These are phyloP conservation scores for Caenorhabditis latens DNA, from an alignment of 1,140 invertebrate species.

Conservation along the genomic window DNA sequence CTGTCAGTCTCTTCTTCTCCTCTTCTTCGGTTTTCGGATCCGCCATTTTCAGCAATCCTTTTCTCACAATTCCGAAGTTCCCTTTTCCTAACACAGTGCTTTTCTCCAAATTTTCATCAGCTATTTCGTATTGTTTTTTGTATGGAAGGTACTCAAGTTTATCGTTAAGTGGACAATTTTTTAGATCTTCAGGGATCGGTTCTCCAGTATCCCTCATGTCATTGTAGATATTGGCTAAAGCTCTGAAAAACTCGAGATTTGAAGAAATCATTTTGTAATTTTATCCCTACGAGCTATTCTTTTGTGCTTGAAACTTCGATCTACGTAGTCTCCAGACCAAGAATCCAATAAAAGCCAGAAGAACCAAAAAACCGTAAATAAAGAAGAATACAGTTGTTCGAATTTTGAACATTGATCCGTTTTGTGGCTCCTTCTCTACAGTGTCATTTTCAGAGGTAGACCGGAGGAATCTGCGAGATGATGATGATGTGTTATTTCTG, in stretches of 20 bases:
- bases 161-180: not conserved
- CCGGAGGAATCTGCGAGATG: not conserved
- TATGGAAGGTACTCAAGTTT: conserved; percentile 1
- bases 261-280: not conserved
- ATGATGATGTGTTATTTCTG: too few species aligned
- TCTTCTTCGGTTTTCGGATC: conserved; percentile 9
- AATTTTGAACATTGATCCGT: not conserved
- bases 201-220: not conserved
- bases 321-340: conserved; percentile 1
- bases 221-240: not conserved
- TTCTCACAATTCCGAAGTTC: conserved; percentile 13
- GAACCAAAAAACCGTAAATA: conserved; percentile 3
- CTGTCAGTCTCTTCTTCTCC: not conserved
- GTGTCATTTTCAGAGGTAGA: not conserved
- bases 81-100: not conserved
- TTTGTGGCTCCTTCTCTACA: not conserved
- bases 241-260: not conserved
- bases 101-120: conserved; percentile 8
- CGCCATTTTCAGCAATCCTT: not conserved
- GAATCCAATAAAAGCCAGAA: conserved; percentile 7
- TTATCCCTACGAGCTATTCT: not conserved
- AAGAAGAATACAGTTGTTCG: conserved; percentile 18
- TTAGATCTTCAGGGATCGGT: not conserved
- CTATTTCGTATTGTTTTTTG: conserved; percentile 12
- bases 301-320: not conserved